Evolutionary conservation across 1,140 invertebrate species (phyloP), one percentile per base, ranked within the genome.

Genomic region (Brachionus manjavacas): DNA sequence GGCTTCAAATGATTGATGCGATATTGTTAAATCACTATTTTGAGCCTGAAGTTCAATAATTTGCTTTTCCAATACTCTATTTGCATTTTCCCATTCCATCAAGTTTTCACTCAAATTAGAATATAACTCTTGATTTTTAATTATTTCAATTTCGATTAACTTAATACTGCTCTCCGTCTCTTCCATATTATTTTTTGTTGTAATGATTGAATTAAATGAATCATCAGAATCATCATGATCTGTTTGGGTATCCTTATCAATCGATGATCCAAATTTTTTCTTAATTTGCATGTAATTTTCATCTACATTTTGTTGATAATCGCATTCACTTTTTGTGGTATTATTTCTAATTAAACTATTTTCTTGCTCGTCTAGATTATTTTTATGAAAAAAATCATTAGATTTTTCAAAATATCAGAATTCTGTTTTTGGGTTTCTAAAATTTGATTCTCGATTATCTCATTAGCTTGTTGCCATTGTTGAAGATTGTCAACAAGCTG

Each of bases 401-500:
- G 16, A 11, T 35, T 35, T 6, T 35, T 41, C 7, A 11, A 6
- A 20, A 46, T 23, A 41, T 39, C 3, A 0, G 43, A 12, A 16
- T 81, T 81, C 41, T 64, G 49, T 12, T 64, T n/a, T 46, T 81
- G 79, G 14, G 14, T 1, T 8, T 12, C 25, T 7, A 64, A 1
- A 25, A 81, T 66, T 46, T 64, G 79, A 4, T 60, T 12, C 66
- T 81, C 79, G 6, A 81, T 14, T 4, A 68, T 6, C 20, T 43
- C 35, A 28, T 81, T 81, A 11, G 79, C 79, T 25, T 60, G 16
- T 16, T 25, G 49, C 79, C 79, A 81, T 64, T 81, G 20, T 4
- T 23, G 11, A n/a, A 81, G 39, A 64, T 81, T 81, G 11, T 60
- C 35, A 41, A 20, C 41, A 43, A 81, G 52, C 46, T 64, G 28